Base-by-base conservation (phyloP, 2,113 vertebrate genomes). In the Stigmatopora argus region DNA sequence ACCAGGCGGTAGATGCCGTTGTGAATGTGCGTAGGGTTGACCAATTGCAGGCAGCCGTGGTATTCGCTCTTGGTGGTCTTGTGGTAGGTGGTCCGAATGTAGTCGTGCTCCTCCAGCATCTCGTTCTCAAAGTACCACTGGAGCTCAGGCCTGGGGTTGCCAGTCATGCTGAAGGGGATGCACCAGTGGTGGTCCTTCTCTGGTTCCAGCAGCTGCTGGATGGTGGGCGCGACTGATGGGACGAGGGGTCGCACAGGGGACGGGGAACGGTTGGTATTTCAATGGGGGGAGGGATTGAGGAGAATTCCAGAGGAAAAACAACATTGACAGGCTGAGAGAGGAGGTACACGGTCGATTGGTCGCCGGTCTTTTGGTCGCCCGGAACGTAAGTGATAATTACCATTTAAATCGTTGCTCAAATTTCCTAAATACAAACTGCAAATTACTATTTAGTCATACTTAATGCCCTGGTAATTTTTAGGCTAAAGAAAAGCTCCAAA, bases 81-180 rank as follows among this genome's bases (percentile, higher is more conserved):
- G 5, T 98, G 94, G 83, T 98, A 96, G 87, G 90, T 89, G 71
- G 95, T 98, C 77, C 87, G 92, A 87, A 98, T 95, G 87, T 92
- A 96, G 78, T 93, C 90, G 65, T 94, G 94, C 72, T 99, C 96
- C 65, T 92, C 86, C 66, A 99, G 83, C 15, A 88, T 82, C 69
- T 71, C 64, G 70, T 94, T 92, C 5, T 93, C 82, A 64, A 96
- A 92, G 86, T 94, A 94, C 97, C 97, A 99, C 85, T 92, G 91
- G 79, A 98, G 78, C 48, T 90, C 82, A 3, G 96, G 96, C 72
- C 93, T 92, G 64, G 97, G 97, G 80, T 98, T 99, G 58, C 96
- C 96, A 1, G 88, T 94, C 87, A 99, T 94, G 79, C 92, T 96
- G 92, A 99, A 99, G 57, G 95, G 94, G 83, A 99, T 98, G 89